phyloP scores from a whole-genome alignment of 2,888 invertebrate species.

The Orthosia gothica region DNA sequence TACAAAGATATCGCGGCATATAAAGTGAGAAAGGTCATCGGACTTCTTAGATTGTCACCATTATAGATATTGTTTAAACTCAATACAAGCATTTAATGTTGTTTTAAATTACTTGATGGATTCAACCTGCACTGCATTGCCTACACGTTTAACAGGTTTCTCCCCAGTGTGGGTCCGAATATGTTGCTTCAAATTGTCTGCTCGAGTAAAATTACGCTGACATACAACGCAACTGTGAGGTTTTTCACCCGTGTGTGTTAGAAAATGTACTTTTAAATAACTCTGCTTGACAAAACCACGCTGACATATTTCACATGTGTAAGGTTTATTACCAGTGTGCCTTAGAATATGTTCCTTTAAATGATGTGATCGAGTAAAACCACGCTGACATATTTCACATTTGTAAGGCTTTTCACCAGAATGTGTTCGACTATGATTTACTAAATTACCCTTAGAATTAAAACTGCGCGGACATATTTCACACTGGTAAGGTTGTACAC shows the following conservation, averaged over 20 bases:
- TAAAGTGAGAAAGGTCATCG: too few species aligned
- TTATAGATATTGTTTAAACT: too few species aligned
- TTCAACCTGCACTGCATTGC: too few species aligned
- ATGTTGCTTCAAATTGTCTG: constrained; percentile 1
- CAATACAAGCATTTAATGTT: too few species aligned
- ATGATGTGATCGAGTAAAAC: background rate
- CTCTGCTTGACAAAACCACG: background rate
- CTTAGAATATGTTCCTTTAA: background rate
- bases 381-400: constrained; percentile 4
- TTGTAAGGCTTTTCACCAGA: constrained; percentile 15
- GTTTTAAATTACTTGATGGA: too few species aligned
- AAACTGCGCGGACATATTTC: constrained; percentile 7
- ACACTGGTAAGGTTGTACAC: background rate
- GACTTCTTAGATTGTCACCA: too few species aligned
- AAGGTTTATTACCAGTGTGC: background rate
- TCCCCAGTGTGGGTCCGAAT: background rate
- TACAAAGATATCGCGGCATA: too few species aligned
- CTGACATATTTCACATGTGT: constrained; percentile 6
- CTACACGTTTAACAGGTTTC: background rate
- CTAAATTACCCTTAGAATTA: background rate
- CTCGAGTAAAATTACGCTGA: constrained; percentile 6
- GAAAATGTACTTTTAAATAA: constrained; percentile 6
- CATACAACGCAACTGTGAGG: constrained; percentile 13
- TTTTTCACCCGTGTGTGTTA: constrained; percentile 13
- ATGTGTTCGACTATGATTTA: constrained; percentile 3